phyloP scores from a whole-genome alignment of 2,113 vertebrate species.

The Piaya cayana region DNA sequence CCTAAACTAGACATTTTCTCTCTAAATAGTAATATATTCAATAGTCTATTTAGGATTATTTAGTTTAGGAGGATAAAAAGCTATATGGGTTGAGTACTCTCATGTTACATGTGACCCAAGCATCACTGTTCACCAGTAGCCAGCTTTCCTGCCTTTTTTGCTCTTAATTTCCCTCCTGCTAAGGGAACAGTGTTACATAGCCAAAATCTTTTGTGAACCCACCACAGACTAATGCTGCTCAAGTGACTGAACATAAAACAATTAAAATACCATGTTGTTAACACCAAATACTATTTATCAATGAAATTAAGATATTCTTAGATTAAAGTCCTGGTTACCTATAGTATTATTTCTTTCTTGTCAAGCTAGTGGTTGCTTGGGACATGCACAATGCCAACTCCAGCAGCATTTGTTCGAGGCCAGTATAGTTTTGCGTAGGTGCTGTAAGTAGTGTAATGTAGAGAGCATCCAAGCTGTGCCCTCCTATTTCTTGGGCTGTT shows the following conservation, averaged over 20 bases:
- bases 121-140: not conserved
- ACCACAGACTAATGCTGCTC: not conserved
- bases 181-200: not conserved
- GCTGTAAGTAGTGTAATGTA: rapidly evolving
- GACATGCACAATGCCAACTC: rapidly evolving
- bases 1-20: not conserved
- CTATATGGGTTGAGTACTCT: not conserved
- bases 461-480: not conserved
- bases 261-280: not conserved
- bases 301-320: not conserved
- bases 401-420: not conserved
- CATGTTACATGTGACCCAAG: not conserved
- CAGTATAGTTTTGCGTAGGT: not conserved
- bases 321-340: not conserved
- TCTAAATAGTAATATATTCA: not conserved
- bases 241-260: not conserved
- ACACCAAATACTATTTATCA: not conserved
- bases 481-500: not conserved
- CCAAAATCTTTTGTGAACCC: not conserved
- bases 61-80: not conserved
- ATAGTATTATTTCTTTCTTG: not conserved
- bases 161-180: not conserved
- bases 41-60: not conserved
- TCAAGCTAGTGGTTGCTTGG: not conserved
- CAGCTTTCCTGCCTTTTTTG: not conserved